Conservation (phyloP, 1,140 invertebrate species). For the Drosophila persimilis region DNA sequence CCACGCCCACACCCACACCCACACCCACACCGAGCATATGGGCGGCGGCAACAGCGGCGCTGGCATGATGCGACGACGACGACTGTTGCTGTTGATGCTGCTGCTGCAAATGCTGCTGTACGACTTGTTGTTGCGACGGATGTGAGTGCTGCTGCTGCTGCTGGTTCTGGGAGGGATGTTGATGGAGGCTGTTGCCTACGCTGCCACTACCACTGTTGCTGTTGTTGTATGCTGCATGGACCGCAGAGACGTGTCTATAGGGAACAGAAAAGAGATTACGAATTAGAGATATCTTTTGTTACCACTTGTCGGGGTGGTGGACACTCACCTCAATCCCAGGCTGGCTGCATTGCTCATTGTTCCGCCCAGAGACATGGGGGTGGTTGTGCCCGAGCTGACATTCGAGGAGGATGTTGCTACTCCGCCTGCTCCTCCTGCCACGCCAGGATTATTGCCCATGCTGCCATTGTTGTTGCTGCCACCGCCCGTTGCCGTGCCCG, state of each 20-base stretch:
- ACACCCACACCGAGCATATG: slow-evolving; percentile 54
- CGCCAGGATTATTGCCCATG: slow-evolving; percentile 19
- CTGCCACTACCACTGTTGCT: slow-evolving; percentile 34
- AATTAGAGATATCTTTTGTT: neutral
- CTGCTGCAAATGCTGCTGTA: slow-evolving; percentile 47
- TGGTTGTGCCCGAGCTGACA: slow-evolving; percentile 25
- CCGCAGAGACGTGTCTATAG: slow-evolving; percentile 44
- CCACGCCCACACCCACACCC: slow-evolving; percentile 25
- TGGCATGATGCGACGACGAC: slow-evolving; percentile 48
- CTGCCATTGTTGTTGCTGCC: slow-evolving; percentile 14
- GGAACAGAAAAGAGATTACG: neutral
- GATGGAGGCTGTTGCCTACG: slow-evolving; percentile 47
- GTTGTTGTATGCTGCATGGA: slow-evolving; percentile 54
- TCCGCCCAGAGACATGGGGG: slow-evolving; percentile 38
- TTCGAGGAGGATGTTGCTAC: slow-evolving; percentile 27
- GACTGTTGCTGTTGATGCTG: slow-evolving; percentile 39
- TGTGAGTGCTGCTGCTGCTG: slow-evolving; percentile 35
- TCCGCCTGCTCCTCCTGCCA: neutral
- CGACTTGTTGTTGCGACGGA: slow-evolving; percentile 18
- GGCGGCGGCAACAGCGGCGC: slow-evolving; percentile 59
- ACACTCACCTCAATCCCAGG: slow-evolving; percentile 55
- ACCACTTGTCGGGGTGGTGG: too few species aligned
- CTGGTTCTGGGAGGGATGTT: slow-evolving; percentile 44
- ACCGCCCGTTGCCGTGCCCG: neutral
- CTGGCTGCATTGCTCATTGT: slow-evolving; percentile 44